A percentile compares a stretch with the other conserved stretches of the same genome.
Conservation (phyloP, 2,797 vertebrate genomes). For the Anisognathus igniventris region DNA sequence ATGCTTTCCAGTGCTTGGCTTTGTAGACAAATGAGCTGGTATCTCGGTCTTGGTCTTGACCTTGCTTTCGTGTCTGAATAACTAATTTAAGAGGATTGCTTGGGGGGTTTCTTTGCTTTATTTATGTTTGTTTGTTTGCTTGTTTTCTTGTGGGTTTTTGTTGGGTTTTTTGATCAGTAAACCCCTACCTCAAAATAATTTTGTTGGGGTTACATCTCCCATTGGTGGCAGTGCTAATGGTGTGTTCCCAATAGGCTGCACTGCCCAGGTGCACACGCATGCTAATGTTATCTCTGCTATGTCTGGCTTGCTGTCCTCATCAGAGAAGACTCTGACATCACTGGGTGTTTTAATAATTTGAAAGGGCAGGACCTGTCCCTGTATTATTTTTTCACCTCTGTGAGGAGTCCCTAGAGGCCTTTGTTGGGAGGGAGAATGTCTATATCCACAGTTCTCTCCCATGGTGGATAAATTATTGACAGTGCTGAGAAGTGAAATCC, state of each 20-base stretch:
- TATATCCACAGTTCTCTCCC: background rate
- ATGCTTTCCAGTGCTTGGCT: background rate
- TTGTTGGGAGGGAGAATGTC: background rate
- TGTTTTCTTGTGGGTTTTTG: background rate
- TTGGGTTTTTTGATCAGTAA: background rate
- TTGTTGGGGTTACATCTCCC: background rate
- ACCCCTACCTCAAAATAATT: background rate
- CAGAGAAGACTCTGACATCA: background rate
- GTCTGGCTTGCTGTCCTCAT: background rate
- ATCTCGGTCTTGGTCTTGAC: background rate
- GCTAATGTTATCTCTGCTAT: background rate
- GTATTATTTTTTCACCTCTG: background rate
- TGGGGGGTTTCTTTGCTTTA: background rate
- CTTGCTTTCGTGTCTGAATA: background rate
- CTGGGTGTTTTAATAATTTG: background rate
- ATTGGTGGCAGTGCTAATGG: rapidly evolving
- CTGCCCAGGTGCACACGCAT: background rate
- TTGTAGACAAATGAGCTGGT: background rate
- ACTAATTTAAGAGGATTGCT: background rate
- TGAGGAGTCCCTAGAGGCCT: background rate
- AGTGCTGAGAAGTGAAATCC: slow-evolving; percentile 36
- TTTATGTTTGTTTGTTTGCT: background rate
- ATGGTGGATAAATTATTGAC: slow-evolving; percentile 30
- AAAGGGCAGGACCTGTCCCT: background rate
- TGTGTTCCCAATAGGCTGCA: background rate